A percentile compares a stretch with the other conserved stretches of the same genome.
These are phyloP conservation scores for Oreamnos americanus DNA, from an alignment of 2,113 vertebrate genomes.

Conservation along the genomic window DNA sequence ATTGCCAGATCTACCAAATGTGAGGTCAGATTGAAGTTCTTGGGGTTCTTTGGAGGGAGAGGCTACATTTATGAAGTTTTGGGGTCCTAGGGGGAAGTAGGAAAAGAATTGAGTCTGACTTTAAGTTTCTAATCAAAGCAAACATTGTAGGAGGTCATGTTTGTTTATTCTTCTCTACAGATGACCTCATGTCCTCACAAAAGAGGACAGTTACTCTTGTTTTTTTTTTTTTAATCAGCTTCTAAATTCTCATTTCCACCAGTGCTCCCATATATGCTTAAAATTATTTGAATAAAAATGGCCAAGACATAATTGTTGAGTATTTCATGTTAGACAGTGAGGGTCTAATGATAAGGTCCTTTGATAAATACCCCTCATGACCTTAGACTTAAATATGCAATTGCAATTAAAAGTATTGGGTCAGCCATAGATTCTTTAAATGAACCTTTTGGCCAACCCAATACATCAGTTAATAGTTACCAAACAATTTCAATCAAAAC, in stretches of 20 bases:
- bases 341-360: background rate
- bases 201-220: background rate
- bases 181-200: background rate
- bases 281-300: background rate
- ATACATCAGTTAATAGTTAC: background rate
- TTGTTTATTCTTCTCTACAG: background rate
- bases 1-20: background rate
- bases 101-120: background rate
- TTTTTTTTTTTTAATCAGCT: background rate
- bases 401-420: background rate
- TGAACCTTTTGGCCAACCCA: background rate
- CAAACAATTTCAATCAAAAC: background rate
- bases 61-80: background rate
- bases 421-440: background rate
- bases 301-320: background rate
- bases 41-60: background rate
- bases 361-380: background rate
- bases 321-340: background rate
- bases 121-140: background rate
- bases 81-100: background rate
- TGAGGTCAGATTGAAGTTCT: background rate
- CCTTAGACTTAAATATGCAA: background rate
- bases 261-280: background rate
- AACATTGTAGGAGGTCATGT: background rate
- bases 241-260: background rate